Evolutionary conservation across 2,888 invertebrate species (phyloP).

Genomic region (Tyria jacobaeae): DNA sequence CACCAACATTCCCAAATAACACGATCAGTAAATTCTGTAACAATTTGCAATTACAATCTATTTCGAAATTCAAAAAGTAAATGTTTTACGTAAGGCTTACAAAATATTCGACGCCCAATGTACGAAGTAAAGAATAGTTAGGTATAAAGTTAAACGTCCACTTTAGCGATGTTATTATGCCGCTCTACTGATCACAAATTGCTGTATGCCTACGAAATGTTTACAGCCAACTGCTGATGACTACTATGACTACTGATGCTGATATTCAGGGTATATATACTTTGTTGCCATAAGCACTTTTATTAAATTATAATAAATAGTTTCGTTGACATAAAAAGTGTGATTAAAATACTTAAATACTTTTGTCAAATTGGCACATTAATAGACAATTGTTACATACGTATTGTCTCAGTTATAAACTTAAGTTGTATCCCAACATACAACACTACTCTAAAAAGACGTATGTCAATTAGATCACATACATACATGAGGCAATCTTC

Average conservation of each 20-base stretch:
- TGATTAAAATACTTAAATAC: too few relatives aligned
- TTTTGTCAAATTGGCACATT: too few relatives aligned
- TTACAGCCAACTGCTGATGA: constrained; percentile 26
- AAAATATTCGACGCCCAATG: constrained; percentile 38
- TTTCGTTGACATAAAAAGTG: too few relatives aligned
- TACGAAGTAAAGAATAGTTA: constrained; percentile 50
- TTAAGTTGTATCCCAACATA: too few relatives aligned
- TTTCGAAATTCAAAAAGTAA: constrained; percentile 24
- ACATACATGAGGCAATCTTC: too few relatives aligned
- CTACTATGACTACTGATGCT: too few relatives aligned
- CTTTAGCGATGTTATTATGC: constrained; percentile 34
- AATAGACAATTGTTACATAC: too few relatives aligned
- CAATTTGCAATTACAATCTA: constrained; percentile 8
- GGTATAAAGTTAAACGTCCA: constrained; percentile 45
- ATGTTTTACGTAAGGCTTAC: constrained; percentile 41
- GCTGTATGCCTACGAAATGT: constrained; percentile 33
- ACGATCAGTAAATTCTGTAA: background rate
- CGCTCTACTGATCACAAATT: constrained; percentile 46
- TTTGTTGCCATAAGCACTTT: constrained; percentile 40
- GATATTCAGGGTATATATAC: constrained; percentile 19
- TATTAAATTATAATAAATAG: too few relatives aligned
- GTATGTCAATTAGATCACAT: too few relatives aligned
- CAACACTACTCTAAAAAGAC: too few relatives aligned
- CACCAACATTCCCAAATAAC: too few relatives aligned
- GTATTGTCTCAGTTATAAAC: too few relatives aligned